phyloP scores from a whole-genome alignment of 2,113 vertebrate genomes.

The Columbina picui region DNA sequence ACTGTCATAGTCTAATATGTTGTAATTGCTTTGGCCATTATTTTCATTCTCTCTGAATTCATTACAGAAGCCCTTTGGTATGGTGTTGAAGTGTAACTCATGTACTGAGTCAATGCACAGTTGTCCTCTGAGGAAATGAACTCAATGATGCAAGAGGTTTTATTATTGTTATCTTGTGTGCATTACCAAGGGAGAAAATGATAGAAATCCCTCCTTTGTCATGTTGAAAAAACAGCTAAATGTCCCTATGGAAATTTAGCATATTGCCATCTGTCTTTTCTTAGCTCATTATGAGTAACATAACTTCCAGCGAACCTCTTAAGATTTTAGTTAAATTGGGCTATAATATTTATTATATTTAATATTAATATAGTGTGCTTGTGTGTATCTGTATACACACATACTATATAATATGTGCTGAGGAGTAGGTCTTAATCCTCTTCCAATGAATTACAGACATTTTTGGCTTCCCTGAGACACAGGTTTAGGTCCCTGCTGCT shows the following conservation, averaged over 20 bases:
- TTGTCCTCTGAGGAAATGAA: neutral
- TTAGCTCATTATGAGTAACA: neutral
- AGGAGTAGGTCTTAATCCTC: neutral
- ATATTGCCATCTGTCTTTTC: neutral
- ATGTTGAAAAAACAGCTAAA: neutral
- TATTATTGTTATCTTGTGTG: neutral
- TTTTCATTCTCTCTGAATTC: neutral
- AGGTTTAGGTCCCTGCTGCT: neutral
- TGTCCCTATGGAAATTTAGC: neutral
- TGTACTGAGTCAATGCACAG: neutral
- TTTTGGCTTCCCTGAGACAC: neutral
- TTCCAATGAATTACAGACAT: neutral
- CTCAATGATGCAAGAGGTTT: neutral
- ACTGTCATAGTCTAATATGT: neutral
- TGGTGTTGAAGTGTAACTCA: neutral
- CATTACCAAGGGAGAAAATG: neutral
- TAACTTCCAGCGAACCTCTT: neutral
- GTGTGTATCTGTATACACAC: fast-evolving
- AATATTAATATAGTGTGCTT: neutral
- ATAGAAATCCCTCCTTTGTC: neutral
- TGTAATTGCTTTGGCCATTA: neutral
- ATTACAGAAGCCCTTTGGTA: neutral
- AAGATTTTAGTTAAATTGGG: neutral
- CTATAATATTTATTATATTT: neutral
- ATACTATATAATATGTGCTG: neutral